Base-by-base conservation (phyloP, 2,797 vertebrate genomes). In the Acanthopagrus latus region DNA sequence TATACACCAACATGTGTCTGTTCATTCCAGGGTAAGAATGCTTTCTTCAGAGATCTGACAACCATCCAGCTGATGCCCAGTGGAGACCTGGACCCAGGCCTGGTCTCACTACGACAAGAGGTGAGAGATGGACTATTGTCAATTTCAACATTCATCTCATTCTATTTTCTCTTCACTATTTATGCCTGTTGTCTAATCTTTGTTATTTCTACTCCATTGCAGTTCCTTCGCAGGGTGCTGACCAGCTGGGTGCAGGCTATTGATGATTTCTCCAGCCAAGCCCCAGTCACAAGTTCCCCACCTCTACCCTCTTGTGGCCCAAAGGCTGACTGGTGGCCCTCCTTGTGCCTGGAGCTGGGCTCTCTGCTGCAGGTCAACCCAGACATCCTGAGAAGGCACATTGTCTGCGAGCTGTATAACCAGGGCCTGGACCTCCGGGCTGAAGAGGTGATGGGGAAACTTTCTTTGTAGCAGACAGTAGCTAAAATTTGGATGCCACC, bases 41-140 rank as follows among this genome's bases (percentile, higher is more conserved):
- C 98, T 3, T 99, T 99, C 95, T 99, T 99, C 92, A 97, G 97
- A 91, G 98, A 99, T 58, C 95, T 99, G 68, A 97, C 96, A 1
- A 96, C 96, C 79, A 97, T 99, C 93, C 98, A 99, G 92, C 94
- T 99, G 90, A 93, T 99, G 69, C 98, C 98, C 71, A 98, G 97
- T 29, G 98, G 97, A 38, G 98, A 97, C 87, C 95, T 97, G 94
- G 98, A 99, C 87, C 95, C 97, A n/a, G 88, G 90, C 2, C 83
- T 98, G 71, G 89, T 99, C 59, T 96, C 96, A 7, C 0, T 95
- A 33, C 94, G 98, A 75, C 97, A 98, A 64, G 97, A 99, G 95
- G 98, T 99, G 74, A 87, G 85, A 62, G 6, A 2, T 55, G 9
- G 10, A 58, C 41, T 48, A 33, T 67, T 14, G 46, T 59, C 46